Conservation (phyloP, 2,888 invertebrate species). For the Spilosoma lubricipeda region DNA sequence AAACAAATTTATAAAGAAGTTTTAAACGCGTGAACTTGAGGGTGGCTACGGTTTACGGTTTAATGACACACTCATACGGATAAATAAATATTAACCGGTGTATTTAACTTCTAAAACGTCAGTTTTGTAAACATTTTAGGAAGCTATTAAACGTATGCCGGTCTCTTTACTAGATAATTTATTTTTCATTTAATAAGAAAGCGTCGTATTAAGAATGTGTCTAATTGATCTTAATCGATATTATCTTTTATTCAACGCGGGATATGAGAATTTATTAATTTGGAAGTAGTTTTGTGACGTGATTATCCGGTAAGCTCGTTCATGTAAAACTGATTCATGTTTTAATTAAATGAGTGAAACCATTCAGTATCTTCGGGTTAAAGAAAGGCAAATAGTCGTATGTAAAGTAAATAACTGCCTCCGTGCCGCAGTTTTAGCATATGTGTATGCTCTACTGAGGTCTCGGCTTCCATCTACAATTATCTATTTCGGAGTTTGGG, state of each 20-base stretch:
- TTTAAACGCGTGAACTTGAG: not conserved
- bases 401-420: not conserved
- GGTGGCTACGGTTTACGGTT: not conserved
- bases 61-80: not conserved
- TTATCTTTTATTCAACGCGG: not conserved
- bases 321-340: not conserved
- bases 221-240: not conserved
- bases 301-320: not conserved
- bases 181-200: not conserved
- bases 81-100: not conserved
- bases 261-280: not conserved
- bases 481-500: no score
- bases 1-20: not conserved
- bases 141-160: not conserved
- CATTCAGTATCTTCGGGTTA: no score
- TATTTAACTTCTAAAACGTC: not conserved
- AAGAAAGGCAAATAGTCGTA: not conserved
- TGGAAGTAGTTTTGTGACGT: not conserved
- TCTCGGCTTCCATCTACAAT: no score
- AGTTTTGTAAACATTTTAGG: not conserved
- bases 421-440: not conserved
- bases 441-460: no score
- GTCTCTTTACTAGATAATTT: not conserved
- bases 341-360: not conserved
- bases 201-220: not conserved